Base-by-base conservation (phyloP, 2,113 vertebrate species). In the Barnardius zonarius region DNA sequence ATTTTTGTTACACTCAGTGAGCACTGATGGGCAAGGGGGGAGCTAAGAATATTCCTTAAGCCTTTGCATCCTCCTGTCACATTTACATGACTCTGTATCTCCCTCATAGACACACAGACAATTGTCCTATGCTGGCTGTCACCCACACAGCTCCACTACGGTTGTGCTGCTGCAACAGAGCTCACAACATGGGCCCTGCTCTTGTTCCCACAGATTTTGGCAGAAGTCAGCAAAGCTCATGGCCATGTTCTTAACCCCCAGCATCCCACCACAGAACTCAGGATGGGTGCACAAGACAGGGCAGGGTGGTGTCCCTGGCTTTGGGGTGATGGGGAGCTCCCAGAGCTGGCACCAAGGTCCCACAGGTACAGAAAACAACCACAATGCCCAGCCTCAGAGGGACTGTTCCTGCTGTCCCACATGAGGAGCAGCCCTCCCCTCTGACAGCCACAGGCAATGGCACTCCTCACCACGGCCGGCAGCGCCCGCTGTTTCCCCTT, bases 401-500 rank as follows among this genome's bases (percentile, higher is more conserved):
- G 69, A 35, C 41, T 27, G 86, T 37, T 70, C 77, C 83, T 68
- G 67, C 91, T 13, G 2, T 88, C 93, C 59, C 41, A 55, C 64
- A 33, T 5, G 39, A 94, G 86, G 25, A 85, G 77, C 88, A 92
- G 92, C 77, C 33, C 0, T 68, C 89, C 77, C 66, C 31, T 43
- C 79, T 1, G 0, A 78, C 87, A 92, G 61, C 64, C n/a, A 30
- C 81, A 82, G 92, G 94, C 88, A 93, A 59, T 7, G 0, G 73
- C 77, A 44, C 30, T 27, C 69, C 92, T 92, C 13, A 0, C 75
- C 2, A 4, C 89, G 88, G 80, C 89, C 89, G 73, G 92, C 94
- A 90, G 89, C 6, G 2, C 96, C 96, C 76, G 33, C 95, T 83
- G 72, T 44, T 96, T 92, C 91, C 86, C 93, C 93, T 94, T 96